A percentile compares a stretch with the other conserved stretches of the same genome.
Evolutionary conservation across 2,888 invertebrate genomes (phyloP).

Genomic region (Scaptomyza caliginosa): DNA sequence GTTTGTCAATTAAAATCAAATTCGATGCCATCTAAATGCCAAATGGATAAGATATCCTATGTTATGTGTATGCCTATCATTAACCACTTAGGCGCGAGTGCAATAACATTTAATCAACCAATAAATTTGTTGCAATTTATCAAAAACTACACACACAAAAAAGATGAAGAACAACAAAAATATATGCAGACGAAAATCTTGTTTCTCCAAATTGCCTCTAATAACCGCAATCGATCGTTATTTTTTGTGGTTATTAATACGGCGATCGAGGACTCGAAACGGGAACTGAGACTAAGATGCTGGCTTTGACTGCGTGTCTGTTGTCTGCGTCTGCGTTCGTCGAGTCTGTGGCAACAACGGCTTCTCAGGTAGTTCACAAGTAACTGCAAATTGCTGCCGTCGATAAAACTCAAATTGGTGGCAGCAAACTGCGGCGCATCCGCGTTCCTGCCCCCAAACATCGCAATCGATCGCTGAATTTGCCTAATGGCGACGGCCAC

Average conservation of each 20-base stretch:
- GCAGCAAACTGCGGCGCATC: slow-evolving; percentile 52
- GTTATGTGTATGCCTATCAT: slow-evolving; percentile 54
- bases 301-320: slow-evolving; percentile 30
- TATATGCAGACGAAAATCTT: slow-evolving; percentile 57
- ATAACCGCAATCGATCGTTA: slow-evolving; percentile 81
- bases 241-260: slow-evolving; percentile 82
- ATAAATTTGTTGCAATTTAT: slow-evolving; percentile 79
- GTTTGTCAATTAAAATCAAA: slow-evolving; percentile 81
- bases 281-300: slow-evolving; percentile 5
- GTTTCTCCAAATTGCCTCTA: slow-evolving; percentile 78
- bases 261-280: slow-evolving; percentile 26
- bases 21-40: slow-evolving; percentile 63
- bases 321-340: slow-evolving; percentile 23
- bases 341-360: slow-evolving; percentile 69
- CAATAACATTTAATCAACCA: slow-evolving; percentile 79
- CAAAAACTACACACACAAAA: slow-evolving; percentile 43
- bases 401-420: slow-evolving; percentile 77
- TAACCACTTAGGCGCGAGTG: slow-evolving; percentile 75
- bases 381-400: slow-evolving; percentile 83
- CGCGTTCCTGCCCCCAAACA: slow-evolving; percentile 54
- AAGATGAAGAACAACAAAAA: background rate
- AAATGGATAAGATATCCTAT: slow-evolving; percentile 34
- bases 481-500: slow-evolving; percentile 81
- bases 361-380: slow-evolving; percentile 84
- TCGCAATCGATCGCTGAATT: slow-evolving; percentile 77